phyloP scores from a whole-genome alignment of 2,113 vertebrate genomes.

The Cyphomyrus discorhynchus region DNA sequence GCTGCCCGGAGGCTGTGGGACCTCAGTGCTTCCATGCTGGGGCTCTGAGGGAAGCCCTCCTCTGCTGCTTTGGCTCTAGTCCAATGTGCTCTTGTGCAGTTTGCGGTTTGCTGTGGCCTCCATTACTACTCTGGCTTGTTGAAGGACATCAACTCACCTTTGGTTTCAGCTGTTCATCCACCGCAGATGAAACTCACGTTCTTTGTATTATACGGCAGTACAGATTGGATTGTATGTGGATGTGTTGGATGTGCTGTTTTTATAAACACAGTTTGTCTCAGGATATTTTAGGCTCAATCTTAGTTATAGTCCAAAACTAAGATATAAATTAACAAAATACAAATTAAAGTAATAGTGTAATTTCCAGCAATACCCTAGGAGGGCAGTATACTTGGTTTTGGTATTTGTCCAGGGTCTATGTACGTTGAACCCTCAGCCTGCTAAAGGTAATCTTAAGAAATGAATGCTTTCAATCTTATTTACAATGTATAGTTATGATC shows the following conservation, averaged over 20 bases:
- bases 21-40: conserved; percentile 57
- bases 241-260: not conserved
- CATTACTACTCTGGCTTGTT: not conserved
- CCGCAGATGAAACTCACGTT: fast-evolving
- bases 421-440: not conserved
- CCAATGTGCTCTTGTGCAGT: not conserved
- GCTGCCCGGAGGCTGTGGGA: conserved; percentile 58
- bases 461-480: not conserved
- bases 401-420: not conserved
- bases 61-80: not conserved
- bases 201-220: not conserved
- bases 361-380: not conserved
- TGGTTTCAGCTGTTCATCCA: not conserved
- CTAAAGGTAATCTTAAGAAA: not conserved
- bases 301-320: not conserved
- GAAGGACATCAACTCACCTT: not conserved
- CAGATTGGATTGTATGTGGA: not conserved
- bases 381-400: not conserved
- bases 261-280: not conserved
- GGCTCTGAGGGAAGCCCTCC: conserved; percentile 26
- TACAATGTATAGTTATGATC: not conserved
- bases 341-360: not conserved
- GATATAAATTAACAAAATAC: not conserved
- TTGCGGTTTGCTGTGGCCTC: not conserved
- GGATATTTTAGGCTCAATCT: not conserved